phyloP scores from a whole-genome alignment of 1,140 invertebrate genomes.

The Leptinotarsa undecemlineata region DNA sequence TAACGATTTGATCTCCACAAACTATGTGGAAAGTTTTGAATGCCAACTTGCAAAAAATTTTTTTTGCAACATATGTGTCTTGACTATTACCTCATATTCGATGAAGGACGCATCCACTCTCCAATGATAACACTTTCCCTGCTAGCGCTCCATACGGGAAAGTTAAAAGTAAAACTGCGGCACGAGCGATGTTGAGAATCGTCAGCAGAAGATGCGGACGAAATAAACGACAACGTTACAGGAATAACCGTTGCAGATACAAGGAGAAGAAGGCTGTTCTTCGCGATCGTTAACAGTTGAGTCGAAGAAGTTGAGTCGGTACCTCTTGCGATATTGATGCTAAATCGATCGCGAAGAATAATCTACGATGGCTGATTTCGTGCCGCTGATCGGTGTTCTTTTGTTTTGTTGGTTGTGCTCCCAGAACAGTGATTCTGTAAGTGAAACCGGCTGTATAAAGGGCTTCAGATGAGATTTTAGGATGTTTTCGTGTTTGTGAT shows the following conservation, averaged over 20 bases:
- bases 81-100: no score
- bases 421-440: background rate
- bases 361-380: conserved; percentile 5
- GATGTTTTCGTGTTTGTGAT: no score
- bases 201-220: background rate
- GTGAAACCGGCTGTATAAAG: background rate
- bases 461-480: no score
- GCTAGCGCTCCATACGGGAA: no score
- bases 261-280: background rate
- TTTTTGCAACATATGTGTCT: no score
- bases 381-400: background rate
- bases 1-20: no score
- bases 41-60: no score
- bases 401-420: conserved; percentile 2
- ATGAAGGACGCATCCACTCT: no score
- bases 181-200: background rate
- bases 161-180: background rate
- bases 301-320: background rate
- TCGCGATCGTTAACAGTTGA: background rate
- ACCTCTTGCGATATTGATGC: background rate
- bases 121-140: no score
- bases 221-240: background rate
- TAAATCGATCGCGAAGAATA: background rate
- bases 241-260: background rate
- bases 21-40: no score